Evolutionary conservation across 2,797 vertebrate species (phyloP), one percentile per base, ranked within the genome.

Genomic region (Artibeus lituratus): DNA sequence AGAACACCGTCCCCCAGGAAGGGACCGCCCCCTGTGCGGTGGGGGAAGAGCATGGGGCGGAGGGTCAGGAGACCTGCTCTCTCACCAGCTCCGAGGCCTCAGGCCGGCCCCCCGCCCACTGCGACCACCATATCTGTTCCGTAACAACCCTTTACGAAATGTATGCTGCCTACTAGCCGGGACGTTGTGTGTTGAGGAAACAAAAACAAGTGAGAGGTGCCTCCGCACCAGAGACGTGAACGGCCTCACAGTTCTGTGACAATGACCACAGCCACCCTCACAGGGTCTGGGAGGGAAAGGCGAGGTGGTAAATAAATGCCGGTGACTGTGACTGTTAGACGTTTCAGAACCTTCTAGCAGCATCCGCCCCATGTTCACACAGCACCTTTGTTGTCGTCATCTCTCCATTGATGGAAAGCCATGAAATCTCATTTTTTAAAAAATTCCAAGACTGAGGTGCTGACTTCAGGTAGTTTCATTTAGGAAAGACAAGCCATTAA

Each of bases 31-130:
- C n/a, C 14, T 19, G 51, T 24, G 5, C 1, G 39, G 21, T 2
- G 2, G 15, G 1, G 59, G 37, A 32, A 32, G 32, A 5, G 0
- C 4, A 0, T 4, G 10, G 59, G 26, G 59, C 32, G 22, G 18
- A 39, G 67, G 39, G 35, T 15, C 39, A 19, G 69, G 35, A 44
- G 12, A 22, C 4, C 39, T 32, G 29, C 62, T 53, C 6, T n/a
- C 10, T 44, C 24, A n/a, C 29, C 44, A 62, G 62, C 69, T 49
- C 22, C 0, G 9, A 10, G n/a, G 65, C 32, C 12, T 4, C 42
- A 16, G 49, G 44, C 26, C n/a, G 67, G 26, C n/a, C 7, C 8
- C 22, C 59, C 1, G 18, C 11, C 49, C 15, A 6, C 35, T 4
- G 14, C 42, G 82, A 73, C 88, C 11, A 2, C 35, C 21, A 0